Base-by-base conservation (phyloP, 2,113 vertebrate genomes). In the Podiceps cristatus region DNA sequence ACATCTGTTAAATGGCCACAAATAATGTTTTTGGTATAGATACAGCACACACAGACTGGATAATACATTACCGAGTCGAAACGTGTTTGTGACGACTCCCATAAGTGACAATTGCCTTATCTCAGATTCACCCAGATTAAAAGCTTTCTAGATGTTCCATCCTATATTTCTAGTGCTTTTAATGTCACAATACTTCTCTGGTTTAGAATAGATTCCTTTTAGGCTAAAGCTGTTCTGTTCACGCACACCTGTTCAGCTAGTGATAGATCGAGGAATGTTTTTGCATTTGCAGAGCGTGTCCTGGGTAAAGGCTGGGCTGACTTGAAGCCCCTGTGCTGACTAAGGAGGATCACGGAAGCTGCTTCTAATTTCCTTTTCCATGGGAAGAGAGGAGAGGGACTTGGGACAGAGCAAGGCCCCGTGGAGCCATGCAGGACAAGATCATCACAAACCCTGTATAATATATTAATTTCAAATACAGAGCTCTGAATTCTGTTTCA, bases 121-220 rank as follows among this genome's bases (percentile, higher is more conserved):
- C 77, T 89, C 77, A 67, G 14, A 5, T 55, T 84, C 74, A 77
- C 24, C 33, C 71, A 76, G 63, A 94, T 69, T 69, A 96, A 90
- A 95, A 94, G 85, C 90, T 86, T 93, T 86, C 59, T 62, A 55
- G 82, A 74, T 66, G 55, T 68, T 78, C 86, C 55, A 17, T 62
- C 62, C 29, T 68, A 15, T 73, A 85, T 95, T 93, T 91, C 73
- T 62, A 75, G 80, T 5, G 80, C 83, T 93, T 93, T 92, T 76
- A 95, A 76, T 33, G 69, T 87, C 83, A 81, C 86, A 81, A 8
- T 95, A 95, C 93, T 95, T 96, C 96, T 80, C 81, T 24, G 45
- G 52, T 62, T 93, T 29, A n/a, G 87, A 82, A 37, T 59, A 56
- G 83, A 73, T 47, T 83, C 84, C 87, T 93, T 73, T 91, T 83